A percentile compares a stretch with the other conserved stretches of the same genome.
Evolutionary conservation across 1,140 invertebrate genomes (phyloP).

Genomic region (Pentalonia nigronervosa): DNA sequence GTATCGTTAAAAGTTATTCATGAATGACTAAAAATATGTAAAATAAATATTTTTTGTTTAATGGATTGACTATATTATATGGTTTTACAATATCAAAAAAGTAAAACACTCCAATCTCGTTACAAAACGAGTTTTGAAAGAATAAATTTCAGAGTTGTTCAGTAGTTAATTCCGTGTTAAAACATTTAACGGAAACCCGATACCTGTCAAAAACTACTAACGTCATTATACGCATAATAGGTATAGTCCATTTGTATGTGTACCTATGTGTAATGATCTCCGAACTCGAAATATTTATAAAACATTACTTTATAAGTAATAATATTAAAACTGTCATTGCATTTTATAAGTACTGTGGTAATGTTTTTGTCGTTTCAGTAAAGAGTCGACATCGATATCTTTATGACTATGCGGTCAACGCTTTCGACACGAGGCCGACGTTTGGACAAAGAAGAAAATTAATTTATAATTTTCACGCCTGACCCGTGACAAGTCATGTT

Average conservation of each 20-base stretch:
- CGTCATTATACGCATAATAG: background rate
- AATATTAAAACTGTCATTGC: background rate
- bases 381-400: background rate
- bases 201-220: background rate
- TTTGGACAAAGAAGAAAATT: background rate
- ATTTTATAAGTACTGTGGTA: background rate
- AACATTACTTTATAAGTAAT: too few relatives aligned
- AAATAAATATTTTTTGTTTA: background rate
- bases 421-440: background rate
- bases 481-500: background rate
- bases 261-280: background rate
- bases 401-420: background rate
- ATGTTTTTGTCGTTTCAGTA: too few relatives aligned
- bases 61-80: background rate
- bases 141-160: background rate
- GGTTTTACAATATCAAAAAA: background rate
- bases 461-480: background rate
- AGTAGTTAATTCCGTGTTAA: background rate
- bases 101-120: background rate
- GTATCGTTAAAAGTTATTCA: background rate
- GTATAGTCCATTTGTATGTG: background rate
- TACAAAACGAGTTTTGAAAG: background rate
- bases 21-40: background rate
- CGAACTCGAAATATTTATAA: background rate
- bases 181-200: constrained; percentile 7